A percentile compares a stretch with the other conserved stretches of the same genome.
Evolutionary conservation across 2,797 vertebrate species (phyloP).

Genomic region (Syndactyla subalaris): DNA sequence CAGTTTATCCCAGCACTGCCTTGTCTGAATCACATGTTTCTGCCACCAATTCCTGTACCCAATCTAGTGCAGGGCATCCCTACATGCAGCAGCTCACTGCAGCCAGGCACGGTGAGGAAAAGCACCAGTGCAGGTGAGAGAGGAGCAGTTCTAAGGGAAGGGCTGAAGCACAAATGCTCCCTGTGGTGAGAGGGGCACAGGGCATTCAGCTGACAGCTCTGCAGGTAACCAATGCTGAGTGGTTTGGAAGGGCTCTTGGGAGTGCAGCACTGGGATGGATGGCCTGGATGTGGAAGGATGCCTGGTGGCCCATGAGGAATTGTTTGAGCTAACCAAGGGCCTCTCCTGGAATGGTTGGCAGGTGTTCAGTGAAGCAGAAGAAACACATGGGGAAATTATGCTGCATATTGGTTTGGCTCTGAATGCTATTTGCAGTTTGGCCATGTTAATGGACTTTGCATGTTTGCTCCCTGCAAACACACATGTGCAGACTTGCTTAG

Average conservation of each 20-base stretch:
- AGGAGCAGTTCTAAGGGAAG: neutral
- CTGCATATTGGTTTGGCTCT: neutral
- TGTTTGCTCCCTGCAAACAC: neutral
- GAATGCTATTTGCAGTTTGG: neutral
- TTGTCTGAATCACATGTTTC: rapidly evolving
- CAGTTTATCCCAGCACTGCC: neutral
- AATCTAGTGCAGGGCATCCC: too few relatives aligned
- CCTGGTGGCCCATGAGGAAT: neutral
- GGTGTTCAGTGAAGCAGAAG: neutral
- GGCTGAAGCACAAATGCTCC: neutral
- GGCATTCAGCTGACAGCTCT: neutral
- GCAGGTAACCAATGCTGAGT: neutral
- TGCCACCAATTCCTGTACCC: rapidly evolving
- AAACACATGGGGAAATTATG: neutral
- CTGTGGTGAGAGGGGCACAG: rapidly evolving
- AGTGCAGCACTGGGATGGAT: neutral
- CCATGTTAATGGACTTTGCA: neutral
- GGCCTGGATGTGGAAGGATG: neutral
- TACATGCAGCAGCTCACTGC: neutral
- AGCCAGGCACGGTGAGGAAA: neutral
- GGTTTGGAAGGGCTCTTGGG: neutral
- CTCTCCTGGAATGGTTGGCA: neutral
- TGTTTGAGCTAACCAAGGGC: neutral
- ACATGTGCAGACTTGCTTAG: neutral
- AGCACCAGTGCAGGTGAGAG: neutral